Percentiles rank a stretch among this genome's conserved stretches.
Conservation (phyloP, 2,888 invertebrate species). For the Orthonevra nobilis region DNA sequence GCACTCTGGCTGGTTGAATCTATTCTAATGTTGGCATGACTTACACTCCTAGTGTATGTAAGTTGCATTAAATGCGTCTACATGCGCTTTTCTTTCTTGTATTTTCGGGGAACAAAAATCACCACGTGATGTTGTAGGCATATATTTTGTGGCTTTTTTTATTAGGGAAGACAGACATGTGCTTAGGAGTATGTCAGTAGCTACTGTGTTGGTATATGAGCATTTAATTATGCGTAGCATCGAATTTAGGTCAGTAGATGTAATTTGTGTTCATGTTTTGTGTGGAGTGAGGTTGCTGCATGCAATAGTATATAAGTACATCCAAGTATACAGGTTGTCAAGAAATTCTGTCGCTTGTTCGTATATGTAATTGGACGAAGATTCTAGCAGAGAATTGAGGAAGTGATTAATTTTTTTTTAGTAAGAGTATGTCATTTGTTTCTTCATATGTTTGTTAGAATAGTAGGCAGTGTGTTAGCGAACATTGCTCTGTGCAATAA, state of each 20-base stretch:
- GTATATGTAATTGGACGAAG: slow-evolving; percentile 17
- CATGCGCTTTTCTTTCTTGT: slow-evolving; percentile 23
- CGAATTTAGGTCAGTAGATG: slow-evolving; percentile 61
- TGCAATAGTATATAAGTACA: slow-evolving; percentile 5
- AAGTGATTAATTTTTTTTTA: too few relatives aligned
- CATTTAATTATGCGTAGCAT: slow-evolving; percentile 65
- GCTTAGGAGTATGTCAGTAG: slow-evolving; percentile 16
- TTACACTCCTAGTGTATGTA: slow-evolving; percentile 26
- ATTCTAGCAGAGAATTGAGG: slow-evolving; percentile 14
- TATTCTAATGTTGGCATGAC: slow-evolving; percentile 6
- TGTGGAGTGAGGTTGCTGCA: slow-evolving; percentile 41
- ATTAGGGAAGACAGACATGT: slow-evolving; percentile 21
- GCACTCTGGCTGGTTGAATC: slow-evolving; percentile 29
- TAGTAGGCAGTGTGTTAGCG: too few relatives aligned
- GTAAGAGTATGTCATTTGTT: too few relatives aligned
- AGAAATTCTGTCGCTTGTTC: slow-evolving; percentile 7
- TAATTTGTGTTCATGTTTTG: slow-evolving; percentile 57
- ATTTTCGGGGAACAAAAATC: slow-evolving; percentile 21
- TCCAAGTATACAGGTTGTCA: slow-evolving; percentile 13
- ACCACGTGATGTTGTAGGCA: slow-evolving; percentile 18
- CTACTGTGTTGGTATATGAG: slow-evolving; percentile 11
- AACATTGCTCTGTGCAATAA: too few relatives aligned
- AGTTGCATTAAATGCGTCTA: slow-evolving; percentile 59
- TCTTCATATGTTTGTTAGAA: too few relatives aligned
- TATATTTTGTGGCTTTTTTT: slow-evolving; percentile 19